Evolutionary conservation across 30 jellyfish, hydroid and myxozoan species (phyloP).

Genomic region (Cassiopea andromeda): DNA sequence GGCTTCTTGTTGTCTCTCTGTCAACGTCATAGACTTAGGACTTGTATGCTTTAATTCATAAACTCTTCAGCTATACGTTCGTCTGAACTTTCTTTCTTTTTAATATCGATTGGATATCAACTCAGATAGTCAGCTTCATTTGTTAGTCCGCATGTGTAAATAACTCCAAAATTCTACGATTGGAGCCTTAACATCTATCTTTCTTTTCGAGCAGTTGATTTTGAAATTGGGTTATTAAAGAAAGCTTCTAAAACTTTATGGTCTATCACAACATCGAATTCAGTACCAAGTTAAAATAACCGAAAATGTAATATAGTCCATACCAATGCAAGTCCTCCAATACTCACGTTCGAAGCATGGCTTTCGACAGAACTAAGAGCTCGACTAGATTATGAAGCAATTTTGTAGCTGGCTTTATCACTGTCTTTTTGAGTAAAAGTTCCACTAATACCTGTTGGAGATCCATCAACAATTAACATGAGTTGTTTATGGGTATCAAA

Average conservation of each 20-base stretch:
- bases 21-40: slow-evolving; percentile 41
- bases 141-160: slow-evolving; percentile 25
- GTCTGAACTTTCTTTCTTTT: background rate
- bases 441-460: too few relatives aligned
- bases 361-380: too few relatives aligned
- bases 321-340: too few relatives aligned
- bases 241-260: slow-evolving; percentile 59
- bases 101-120: slow-evolving; percentile 31
- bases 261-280: background rate
- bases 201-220: slow-evolving; percentile 48
- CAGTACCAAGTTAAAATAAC: too few relatives aligned
- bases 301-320: too few relatives aligned
- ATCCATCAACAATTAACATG: too few relatives aligned
- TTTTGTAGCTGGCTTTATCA: too few relatives aligned
- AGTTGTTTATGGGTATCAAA: too few relatives aligned
- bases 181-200: slow-evolving; percentile 36
- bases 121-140: slow-evolving; percentile 58
- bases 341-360: too few relatives aligned
- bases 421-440: too few relatives aligned
- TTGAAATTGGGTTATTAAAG: slow-evolving; percentile 22
- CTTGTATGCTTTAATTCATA: slow-evolving; percentile 26
- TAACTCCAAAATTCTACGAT: slow-evolving; percentile 33
- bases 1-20: slow-evolving; percentile 38
- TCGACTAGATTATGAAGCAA: too few relatives aligned
- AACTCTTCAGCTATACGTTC: slow-evolving; percentile 52